These are phyloP conservation scores for Macaria notata DNA, from an alignment of 2,888 invertebrate species.

Conservation along the genomic window DNA sequence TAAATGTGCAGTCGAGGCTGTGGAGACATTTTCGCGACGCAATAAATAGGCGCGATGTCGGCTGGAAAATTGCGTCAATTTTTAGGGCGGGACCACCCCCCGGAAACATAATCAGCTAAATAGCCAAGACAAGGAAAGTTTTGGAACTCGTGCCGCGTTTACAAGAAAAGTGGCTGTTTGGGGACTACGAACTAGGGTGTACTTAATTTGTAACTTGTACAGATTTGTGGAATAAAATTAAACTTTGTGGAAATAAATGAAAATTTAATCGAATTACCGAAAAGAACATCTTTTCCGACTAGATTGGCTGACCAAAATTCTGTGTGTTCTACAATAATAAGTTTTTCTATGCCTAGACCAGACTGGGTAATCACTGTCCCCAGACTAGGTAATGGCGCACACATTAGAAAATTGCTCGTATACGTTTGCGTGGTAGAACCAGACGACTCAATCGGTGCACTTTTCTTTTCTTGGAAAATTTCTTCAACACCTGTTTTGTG, in stretches of 20 bases:
- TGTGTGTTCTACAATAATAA: too few species aligned
- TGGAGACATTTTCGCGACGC: conserved; percentile 64
- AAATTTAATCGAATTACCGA: too few species aligned
- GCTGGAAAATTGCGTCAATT: conserved; percentile 75
- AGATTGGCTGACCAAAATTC: too few species aligned
- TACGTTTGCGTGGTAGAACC: conserved; percentile 25
- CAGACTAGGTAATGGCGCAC: too few species aligned
- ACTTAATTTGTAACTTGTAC: conserved; percentile 12
- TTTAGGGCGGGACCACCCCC: conserved; percentile 54
- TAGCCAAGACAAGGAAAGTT: conserved; percentile 54
- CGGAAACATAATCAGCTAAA: conserved; percentile 59
- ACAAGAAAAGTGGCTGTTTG: conserved; percentile 25
- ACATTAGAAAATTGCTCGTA: too few species aligned
- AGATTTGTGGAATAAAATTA: too few species aligned
- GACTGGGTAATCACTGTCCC: too few species aligned
- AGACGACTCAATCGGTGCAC: conserved; percentile 21
- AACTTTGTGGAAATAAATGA: too few species aligned
- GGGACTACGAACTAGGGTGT: conserved; percentile 14
- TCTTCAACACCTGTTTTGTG: conserved; percentile 28
- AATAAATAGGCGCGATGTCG: conserved; percentile 69
- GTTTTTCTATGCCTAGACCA: too few species aligned
- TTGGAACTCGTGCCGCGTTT: conserved; percentile 29
- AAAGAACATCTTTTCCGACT: too few species aligned
- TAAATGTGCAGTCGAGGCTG: conserved; percentile 48
- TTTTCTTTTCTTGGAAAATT: conserved; percentile 30